Conservation (phyloP, 1,140 invertebrate genomes). For the Zeugodacus cucurbitae region DNA sequence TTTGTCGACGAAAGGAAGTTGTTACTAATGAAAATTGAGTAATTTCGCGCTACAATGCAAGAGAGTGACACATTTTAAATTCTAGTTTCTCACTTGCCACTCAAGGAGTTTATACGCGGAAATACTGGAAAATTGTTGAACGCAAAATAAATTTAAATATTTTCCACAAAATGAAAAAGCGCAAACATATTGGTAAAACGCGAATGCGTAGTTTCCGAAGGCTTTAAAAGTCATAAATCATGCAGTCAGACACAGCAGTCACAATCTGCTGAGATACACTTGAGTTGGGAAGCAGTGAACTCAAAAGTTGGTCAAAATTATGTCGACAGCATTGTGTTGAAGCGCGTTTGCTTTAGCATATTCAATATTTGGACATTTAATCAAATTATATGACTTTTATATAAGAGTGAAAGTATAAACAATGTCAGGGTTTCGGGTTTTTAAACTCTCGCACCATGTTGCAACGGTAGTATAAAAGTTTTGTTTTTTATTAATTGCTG, state of each 20-base stretch:
- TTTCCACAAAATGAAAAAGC: background rate
- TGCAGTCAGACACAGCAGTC: background rate
- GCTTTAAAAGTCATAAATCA: background rate
- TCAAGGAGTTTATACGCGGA: background rate
- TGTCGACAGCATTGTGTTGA: too few relatives aligned
- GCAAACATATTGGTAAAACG: background rate
- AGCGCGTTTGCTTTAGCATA: background rate
- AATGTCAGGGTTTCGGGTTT: too few relatives aligned
- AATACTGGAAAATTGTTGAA: background rate
- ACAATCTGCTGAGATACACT: background rate
- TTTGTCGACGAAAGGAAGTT: background rate
- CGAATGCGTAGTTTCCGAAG: background rate
- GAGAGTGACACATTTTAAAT: background rate
- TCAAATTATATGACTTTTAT: background rate
- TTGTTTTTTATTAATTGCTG: too few relatives aligned
- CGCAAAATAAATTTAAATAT: too few relatives aligned
- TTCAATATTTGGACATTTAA: background rate
- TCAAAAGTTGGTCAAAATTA: background rate
- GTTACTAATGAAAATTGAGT: background rate
- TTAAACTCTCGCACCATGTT: too few relatives aligned
- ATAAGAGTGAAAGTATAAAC: too few relatives aligned
- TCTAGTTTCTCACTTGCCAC: background rate
- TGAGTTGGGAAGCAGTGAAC: background rate
- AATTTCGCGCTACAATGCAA: slow-evolving; percentile 12
- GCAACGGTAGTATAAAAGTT: too few relatives aligned